Percentiles rank a stretch among this genome's conserved stretches.
Evolutionary conservation across 2,113 vertebrate genomes (phyloP).

Genomic region (Poeciliopsis turrubarensis): DNA sequence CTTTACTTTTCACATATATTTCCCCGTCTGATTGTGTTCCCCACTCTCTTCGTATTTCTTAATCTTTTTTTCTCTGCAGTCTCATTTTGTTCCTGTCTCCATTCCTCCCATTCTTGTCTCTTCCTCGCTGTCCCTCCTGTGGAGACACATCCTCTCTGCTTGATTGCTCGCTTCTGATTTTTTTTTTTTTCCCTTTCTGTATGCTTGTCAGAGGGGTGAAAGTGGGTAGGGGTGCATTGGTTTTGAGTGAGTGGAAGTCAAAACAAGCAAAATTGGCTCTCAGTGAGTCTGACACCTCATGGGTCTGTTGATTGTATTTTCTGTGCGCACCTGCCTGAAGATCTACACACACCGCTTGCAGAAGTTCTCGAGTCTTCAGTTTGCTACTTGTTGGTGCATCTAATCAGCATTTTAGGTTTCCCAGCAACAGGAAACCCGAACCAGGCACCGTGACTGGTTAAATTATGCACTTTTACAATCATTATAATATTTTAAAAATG

Average conservation of each 20-base stretch:
- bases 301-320: slow-evolving; percentile 50
- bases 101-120: slow-evolving; percentile 22
- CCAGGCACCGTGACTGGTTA: not conserved
- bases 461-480: not conserved
- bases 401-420: slow-evolving; percentile 30
- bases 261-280: slow-evolving; percentile 55
- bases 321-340: slow-evolving; percentile 16
- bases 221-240: slow-evolving; percentile 9
- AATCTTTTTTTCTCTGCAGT: slow-evolving; percentile 28
- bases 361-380: slow-evolving; percentile 18
- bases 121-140: slow-evolving; percentile 53
- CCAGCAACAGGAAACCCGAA: not conserved
- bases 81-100: slow-evolving; percentile 26
- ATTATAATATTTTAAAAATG: not conserved
- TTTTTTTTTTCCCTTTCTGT: slow-evolving; percentile 47
- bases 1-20: slow-evolving; percentile 23
- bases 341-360: slow-evolving; percentile 29
- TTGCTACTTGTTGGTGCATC: slow-evolving; percentile 15
- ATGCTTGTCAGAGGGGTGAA: slow-evolving; percentile 47
- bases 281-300: slow-evolving; percentile 51
- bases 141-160: slow-evolving; percentile 57
- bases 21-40: slow-evolving; percentile 20
- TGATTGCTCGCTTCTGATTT: slow-evolving; percentile 71
- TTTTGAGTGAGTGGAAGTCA: slow-evolving; percentile 40
- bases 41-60: slow-evolving; percentile 20